Percentiles rank a stretch among this genome's conserved stretches.
These are phyloP conservation scores for Napeogenes inachia DNA, from an alignment of 2,888 invertebrate genomes.

Conservation along the genomic window DNA sequence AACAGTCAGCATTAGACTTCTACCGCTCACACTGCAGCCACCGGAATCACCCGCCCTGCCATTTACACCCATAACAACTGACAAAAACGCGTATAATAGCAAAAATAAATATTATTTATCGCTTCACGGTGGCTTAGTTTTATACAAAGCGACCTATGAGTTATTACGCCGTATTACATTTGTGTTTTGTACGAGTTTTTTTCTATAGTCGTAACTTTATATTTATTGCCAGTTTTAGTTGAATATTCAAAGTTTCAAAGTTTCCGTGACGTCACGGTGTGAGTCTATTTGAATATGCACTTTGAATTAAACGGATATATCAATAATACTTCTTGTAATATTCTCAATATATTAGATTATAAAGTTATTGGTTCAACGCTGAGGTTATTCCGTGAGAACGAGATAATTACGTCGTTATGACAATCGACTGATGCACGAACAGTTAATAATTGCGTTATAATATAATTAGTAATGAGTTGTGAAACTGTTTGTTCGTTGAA, in stretches of 20 bases:
- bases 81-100: constrained; percentile 77
- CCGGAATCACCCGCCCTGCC: constrained; percentile 45
- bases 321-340: background rate
- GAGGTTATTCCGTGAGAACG: background rate
- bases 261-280: constrained; percentile 59
- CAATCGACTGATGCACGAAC: too few species aligned
- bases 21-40: constrained; percentile 30
- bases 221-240: constrained; percentile 74
- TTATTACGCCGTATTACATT: constrained; percentile 72
- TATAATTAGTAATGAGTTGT: too few species aligned
- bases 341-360: background rate
- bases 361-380: too few species aligned
- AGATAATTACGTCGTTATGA: too few species aligned
- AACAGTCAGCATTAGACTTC: too few species aligned
- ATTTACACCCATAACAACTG: constrained; percentile 71
- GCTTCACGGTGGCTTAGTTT: constrained; percentile 76
- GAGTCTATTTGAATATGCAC: constrained; percentile 46
- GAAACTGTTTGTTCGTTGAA: too few species aligned
- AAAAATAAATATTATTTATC: constrained; percentile 78
- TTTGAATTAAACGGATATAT: background rate
- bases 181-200: constrained; percentile 69
- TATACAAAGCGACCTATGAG: constrained; percentile 75
- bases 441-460: too few species aligned
- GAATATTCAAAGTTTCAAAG: constrained; percentile 53
- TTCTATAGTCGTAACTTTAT: constrained; percentile 72